Percentiles rank a stretch among this genome's conserved stretches.
These are phyloP conservation scores for Marmota flaviventris DNA, from an alignment of 2,113 vertebrate genomes.

Conservation along the genomic window DNA sequence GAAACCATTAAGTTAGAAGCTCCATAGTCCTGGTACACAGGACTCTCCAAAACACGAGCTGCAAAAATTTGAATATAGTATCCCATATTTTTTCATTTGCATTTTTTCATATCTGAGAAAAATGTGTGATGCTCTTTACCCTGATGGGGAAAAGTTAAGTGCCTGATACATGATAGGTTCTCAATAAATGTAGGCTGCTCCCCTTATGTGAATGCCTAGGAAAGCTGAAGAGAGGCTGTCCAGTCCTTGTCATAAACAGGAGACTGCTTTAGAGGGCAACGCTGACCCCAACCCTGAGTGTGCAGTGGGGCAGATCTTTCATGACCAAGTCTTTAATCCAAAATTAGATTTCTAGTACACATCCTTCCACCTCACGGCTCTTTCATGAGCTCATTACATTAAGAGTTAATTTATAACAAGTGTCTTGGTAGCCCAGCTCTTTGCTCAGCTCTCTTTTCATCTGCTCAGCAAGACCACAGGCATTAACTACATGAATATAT, in stretches of 20 bases:
- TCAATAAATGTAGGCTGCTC: background rate
- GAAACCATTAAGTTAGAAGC: background rate
- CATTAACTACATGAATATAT: slow-evolving; percentile 85
- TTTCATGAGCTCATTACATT: slow-evolving; percentile 84
- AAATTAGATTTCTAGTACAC: slow-evolving; percentile 77
- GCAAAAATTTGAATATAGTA: background rate
- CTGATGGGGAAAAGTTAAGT: background rate
- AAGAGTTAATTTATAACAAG: slow-evolving; percentile 86
- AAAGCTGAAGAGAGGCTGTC: background rate
- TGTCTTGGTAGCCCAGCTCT: slow-evolving; percentile 65
- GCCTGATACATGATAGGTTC: background rate
- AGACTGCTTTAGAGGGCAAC: background rate
- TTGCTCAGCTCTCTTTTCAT: slow-evolving; percentile 67
- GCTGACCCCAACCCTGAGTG: slow-evolving; percentile 70
- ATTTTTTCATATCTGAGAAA: background rate
- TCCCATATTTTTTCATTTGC: background rate
- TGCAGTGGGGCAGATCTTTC: slow-evolving; percentile 70
- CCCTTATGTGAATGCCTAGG: background rate
- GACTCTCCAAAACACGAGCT: background rate
- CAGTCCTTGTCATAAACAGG: background rate
- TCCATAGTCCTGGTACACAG: background rate
- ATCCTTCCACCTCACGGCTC: slow-evolving; percentile 75
- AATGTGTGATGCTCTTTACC: background rate
- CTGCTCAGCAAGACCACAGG: slow-evolving; percentile 81
- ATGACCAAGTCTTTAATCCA: slow-evolving; percentile 83